Conservation (phyloP, 2,888 invertebrate genomes). For the Cheilosia scutellata region DNA sequence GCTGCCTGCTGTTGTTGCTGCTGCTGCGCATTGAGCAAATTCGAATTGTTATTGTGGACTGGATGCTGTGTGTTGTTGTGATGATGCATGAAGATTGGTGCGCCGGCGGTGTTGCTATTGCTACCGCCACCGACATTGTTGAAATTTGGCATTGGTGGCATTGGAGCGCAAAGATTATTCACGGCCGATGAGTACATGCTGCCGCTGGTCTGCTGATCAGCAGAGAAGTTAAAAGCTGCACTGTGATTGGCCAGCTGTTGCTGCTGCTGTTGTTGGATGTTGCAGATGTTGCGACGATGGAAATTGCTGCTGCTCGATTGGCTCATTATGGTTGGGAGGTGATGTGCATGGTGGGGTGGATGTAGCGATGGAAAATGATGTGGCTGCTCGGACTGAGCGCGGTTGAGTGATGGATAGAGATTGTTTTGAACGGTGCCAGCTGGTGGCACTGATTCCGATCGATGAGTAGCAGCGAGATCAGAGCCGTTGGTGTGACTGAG, state of each 20-base stretch:
- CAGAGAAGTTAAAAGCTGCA: constrained; percentile 38
- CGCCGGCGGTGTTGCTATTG: constrained; percentile 76
- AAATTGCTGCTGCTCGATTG: constrained; percentile 76
- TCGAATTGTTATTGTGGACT: constrained; percentile 81
- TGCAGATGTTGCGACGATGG: constrained; percentile 72
- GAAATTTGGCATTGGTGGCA: constrained; percentile 73
- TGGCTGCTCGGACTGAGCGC: constrained; percentile 83
- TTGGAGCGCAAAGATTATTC: constrained; percentile 60
- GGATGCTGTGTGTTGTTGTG: constrained; percentile 83
- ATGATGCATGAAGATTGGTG: constrained; percentile 84
- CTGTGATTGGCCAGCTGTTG: constrained; percentile 66
- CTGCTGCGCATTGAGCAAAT: constrained; percentile 81
- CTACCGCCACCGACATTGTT: constrained; percentile 61
- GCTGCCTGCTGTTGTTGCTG: constrained; percentile 77
- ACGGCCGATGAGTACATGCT: constrained; percentile 47
- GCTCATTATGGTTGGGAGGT: constrained; percentile 78
- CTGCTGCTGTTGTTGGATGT: constrained; percentile 76
- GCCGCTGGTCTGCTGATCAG: constrained; percentile 56
- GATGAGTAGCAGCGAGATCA: constrained; percentile 78
- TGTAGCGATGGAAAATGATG: constrained; percentile 68
- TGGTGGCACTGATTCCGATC: constrained; percentile 83
- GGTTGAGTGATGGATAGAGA: constrained; percentile 78
- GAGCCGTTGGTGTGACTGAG: constrained; percentile 75
- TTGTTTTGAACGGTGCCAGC: constrained; percentile 79
- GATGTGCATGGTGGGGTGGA: constrained; percentile 74